Conservation (phyloP, 1,140 invertebrate genomes). For the Psix sp. region DNA sequence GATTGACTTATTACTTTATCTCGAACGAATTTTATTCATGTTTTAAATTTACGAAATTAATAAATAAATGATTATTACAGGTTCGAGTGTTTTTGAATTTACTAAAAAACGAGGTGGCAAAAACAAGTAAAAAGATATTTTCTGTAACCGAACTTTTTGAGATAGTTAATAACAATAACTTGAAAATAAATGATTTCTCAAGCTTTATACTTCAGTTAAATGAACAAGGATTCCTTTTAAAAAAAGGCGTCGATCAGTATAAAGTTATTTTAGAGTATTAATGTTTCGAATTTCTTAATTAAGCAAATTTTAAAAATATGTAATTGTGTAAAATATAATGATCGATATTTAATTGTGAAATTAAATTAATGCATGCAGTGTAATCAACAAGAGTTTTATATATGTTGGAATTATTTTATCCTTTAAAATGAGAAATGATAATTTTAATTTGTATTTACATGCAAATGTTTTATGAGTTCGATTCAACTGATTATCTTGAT, state of each 20-base stretch:
- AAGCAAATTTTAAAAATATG: background rate
- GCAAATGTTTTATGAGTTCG: no score
- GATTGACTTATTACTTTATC: constrained; percentile 44
- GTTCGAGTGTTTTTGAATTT: constrained; percentile 86
- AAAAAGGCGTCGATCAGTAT: constrained; percentile 89
- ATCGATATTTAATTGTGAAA: no score
- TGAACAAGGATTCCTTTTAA: constrained; percentile 89
- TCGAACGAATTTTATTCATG: background rate
- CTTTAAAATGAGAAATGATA: no score
- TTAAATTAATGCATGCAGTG: no score
- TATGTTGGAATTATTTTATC: no score
- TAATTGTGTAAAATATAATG: no score
- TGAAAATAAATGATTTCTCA: constrained; percentile 80
- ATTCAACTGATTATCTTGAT: no score
- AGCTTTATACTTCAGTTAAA: constrained; percentile 87
- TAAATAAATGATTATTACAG: constrained; percentile 74
- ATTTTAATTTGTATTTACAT: no score
- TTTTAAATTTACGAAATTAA: constrained; percentile 2
- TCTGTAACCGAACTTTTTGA: constrained; percentile 86
- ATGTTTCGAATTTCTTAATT: background rate
- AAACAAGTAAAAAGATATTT: constrained; percentile 84
- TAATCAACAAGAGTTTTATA: no score
- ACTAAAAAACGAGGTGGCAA: constrained; percentile 81
- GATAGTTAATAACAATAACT: constrained; percentile 81
- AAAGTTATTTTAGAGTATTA: constrained; percentile 76